Evolutionary conservation across 2,888 invertebrate species (phyloP), one percentile per base, ranked within the genome.

Genomic region (Heliconius ismenius): DNA sequence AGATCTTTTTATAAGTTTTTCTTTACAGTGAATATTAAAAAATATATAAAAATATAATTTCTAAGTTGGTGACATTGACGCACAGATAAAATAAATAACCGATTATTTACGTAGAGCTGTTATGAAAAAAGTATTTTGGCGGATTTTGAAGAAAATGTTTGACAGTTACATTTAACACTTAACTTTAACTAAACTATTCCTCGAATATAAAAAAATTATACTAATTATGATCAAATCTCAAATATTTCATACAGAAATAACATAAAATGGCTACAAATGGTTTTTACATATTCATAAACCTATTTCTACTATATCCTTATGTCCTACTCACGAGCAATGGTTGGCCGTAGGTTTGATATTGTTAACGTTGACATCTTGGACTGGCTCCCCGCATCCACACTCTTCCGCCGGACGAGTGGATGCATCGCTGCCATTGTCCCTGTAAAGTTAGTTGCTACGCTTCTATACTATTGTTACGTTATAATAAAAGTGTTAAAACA

Each of bases 391-490:
- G 83, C 92, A 92, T 60, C 83, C 89, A 82, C 85, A 90, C 80
- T 93, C 94, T 81, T 92, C 94, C 18, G 92, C 94, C 63, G 91
- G 85, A 28, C 92, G 89, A 64, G 94, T 94, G 24, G 94, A 94
- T 62, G 94, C 93, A 82, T 94, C 94, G 86, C 94, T 94, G 86
- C 92, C 93, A 88, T 93, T 93, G 88, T 94, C 94, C 84, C 94
- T 94, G 92, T 83, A 93, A 92, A 63, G 72, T 78, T 75, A 78
- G 78, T 70, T 36, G 75, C 78, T 77, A 77, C 75, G 75, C 74
- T 62, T 63, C 69, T 77, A 68, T 70, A 73, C 65, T 49, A 39
- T 15, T 65, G 28, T 64, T 26, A 65, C 54, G 32, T 10, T 54
- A 58, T 58, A 32, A n/a, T 58, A n/a, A 54, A 0, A n/a, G 58